A percentile compares a stretch with the other conserved stretches of the same genome.
phyloP scores from a whole-genome alignment of 2,113 vertebrate genomes.

The Orycteropus afer region DNA sequence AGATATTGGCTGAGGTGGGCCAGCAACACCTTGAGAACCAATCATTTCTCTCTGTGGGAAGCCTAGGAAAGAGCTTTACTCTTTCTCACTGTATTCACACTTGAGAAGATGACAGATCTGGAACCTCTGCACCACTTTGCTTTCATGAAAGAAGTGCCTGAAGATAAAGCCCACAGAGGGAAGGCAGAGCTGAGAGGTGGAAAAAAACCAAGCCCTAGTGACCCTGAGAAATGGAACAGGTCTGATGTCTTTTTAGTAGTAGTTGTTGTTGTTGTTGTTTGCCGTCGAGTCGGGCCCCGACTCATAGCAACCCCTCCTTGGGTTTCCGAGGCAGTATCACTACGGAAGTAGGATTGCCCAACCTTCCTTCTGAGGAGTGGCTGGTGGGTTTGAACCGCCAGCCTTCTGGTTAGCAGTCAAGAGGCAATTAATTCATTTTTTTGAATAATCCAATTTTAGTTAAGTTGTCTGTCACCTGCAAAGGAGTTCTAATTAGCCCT shows the following conservation, averaged over 20 bases:
- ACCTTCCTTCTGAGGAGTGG: too few species aligned
- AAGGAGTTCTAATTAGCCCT: neutral
- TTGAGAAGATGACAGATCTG: neutral
- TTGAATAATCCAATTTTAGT: neutral
- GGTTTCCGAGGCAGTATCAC: too few species aligned
- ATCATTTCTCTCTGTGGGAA: neutral
- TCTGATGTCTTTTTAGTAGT: too few species aligned
- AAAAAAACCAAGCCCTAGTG: neutral
- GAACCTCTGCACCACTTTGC: neutral
- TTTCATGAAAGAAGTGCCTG: fast-evolving
- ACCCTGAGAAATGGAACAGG: neutral
- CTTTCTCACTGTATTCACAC: neutral
- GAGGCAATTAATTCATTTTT: neutral
- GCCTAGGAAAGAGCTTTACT: neutral
- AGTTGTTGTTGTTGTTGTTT: too few species aligned
- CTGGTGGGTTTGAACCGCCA: too few species aligned
- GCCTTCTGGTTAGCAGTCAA: too few species aligned
- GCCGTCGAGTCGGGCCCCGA: too few species aligned
- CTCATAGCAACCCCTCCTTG: too few species aligned
- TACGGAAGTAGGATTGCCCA: too few species aligned
- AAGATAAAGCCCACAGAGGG: neutral
- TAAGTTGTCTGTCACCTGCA: neutral
- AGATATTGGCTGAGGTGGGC: too few species aligned
- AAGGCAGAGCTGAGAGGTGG: neutral
- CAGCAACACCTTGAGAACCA: neutral